Percentiles rank a stretch among this genome's conserved stretches.
Conservation (phyloP, 2,888 invertebrate genomes). For the Pheosia tremula region DNA sequence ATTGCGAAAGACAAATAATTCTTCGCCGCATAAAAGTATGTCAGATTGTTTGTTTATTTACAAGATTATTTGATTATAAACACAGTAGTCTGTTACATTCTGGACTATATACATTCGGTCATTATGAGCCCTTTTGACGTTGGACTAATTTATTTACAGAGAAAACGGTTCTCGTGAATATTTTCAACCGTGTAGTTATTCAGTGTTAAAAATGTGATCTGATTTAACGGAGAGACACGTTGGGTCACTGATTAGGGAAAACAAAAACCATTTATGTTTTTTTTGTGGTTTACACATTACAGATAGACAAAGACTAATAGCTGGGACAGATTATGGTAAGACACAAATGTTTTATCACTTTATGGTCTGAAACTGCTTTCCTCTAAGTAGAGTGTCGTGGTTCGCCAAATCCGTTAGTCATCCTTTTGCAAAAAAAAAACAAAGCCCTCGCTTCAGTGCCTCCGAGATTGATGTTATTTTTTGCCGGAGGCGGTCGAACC, state of each 20-base stretch:
- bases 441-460: slow-evolving; percentile 24
- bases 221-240: not conserved
- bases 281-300: not conserved
- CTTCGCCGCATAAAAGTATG: not conserved
- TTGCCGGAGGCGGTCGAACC: slow-evolving; percentile 33
- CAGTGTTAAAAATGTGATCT: not conserved
- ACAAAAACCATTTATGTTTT: not conserved
- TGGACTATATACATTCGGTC: not conserved
- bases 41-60: slow-evolving; percentile 3
- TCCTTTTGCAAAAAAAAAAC: slow-evolving; percentile 1
- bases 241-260: not conserved
- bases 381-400: slow-evolving; percentile 3
- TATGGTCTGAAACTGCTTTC: not conserved
- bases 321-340: slow-evolving; percentile 5
- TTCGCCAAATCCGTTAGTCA: slow-evolving; percentile 22
- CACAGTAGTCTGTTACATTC: not conserved
- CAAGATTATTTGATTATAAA: not conserved
- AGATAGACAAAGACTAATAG: slow-evolving; percentile 1
- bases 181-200: not conserved
- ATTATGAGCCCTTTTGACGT: not conserved
- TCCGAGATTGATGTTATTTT: slow-evolving; percentile 40
- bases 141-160: not conserved
- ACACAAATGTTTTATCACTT: not conserved
- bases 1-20: slow-evolving; percentile 3
- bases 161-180: not conserved